These are phyloP conservation scores for Lacerta agilis DNA, from an alignment of 2,797 vertebrate species.

Conservation along the genomic window DNA sequence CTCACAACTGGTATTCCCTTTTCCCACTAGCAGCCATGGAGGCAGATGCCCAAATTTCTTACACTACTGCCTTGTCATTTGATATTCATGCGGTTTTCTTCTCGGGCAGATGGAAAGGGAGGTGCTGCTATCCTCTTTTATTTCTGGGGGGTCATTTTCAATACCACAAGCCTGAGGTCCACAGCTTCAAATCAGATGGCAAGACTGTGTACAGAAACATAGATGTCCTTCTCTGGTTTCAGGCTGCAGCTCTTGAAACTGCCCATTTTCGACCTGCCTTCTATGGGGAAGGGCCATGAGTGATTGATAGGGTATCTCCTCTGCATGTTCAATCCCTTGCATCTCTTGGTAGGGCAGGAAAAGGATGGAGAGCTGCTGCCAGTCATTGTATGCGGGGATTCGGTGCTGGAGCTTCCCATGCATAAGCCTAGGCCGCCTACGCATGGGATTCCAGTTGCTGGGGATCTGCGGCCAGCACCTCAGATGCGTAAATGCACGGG, in stretches of 20 bases:
- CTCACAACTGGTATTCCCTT: constrained; percentile 42
- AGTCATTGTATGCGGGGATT: too few species aligned
- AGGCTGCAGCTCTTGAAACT: background rate
- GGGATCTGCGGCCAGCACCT: too few species aligned
- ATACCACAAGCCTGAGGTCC: background rate
- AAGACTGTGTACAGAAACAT: background rate
- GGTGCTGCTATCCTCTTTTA: background rate
- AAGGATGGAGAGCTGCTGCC: too few species aligned
- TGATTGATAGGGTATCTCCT: too few species aligned
- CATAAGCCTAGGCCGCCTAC: too few species aligned
- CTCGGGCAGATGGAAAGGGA: constrained; percentile 41
- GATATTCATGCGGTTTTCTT: constrained; percentile 39
- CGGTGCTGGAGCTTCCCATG: too few species aligned
- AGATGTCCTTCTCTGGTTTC: background rate
- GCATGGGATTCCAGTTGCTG: too few species aligned
- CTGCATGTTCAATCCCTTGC: too few species aligned
- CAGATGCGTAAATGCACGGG: too few species aligned
- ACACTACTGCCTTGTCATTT: constrained; percentile 18
- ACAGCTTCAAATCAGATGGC: background rate
- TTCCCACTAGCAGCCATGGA: constrained; percentile 43
- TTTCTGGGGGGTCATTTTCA: constrained; percentile 44
- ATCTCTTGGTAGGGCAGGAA: too few species aligned
- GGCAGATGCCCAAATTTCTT: constrained; percentile 50
- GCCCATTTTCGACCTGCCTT: background rate
- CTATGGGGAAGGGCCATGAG: too few species aligned